These are phyloP conservation scores for Schlechtendalia chinensis DNA, from an alignment of 1,140 invertebrate species.

Conservation along the genomic window DNA sequence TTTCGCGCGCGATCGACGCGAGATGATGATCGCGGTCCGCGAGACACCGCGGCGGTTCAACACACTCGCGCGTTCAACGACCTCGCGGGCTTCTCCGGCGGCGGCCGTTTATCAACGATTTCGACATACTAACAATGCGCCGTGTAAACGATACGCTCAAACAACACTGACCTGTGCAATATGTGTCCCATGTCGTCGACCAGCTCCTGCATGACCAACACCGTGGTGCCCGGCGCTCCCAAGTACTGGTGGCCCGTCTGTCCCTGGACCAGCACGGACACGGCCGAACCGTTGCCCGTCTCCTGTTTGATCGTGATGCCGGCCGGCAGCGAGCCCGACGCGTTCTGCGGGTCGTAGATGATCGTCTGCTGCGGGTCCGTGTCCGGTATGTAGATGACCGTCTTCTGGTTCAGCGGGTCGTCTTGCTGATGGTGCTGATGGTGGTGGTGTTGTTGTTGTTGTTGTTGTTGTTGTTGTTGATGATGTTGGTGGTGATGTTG, in stretches of 20 bases:
- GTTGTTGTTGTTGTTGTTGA: slow-evolving; percentile 20
- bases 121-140: too few species aligned
- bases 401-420: slow-evolving; percentile 46
- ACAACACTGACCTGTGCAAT: slow-evolving; percentile 16
- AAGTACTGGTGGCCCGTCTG: slow-evolving; percentile 52
- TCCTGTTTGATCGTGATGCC: slow-evolving; percentile 45
- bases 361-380: slow-evolving; percentile 51
- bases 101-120: not conserved
- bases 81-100: not conserved
- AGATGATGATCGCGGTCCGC: too few species aligned
- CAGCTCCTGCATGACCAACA: slow-evolving; percentile 54
- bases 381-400: slow-evolving; percentile 51
- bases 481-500: not conserved
- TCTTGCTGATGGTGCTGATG: slow-evolving; percentile 30
- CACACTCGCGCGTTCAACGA: slow-evolving; percentile 35
- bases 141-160: too few species aligned
- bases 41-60: slow-evolving; percentile 25
- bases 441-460: slow-evolving; percentile 27
- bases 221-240: slow-evolving; percentile 53
- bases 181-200: slow-evolving; percentile 54
- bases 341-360: slow-evolving; percentile 51
- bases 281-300: slow-evolving; percentile 45
- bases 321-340: slow-evolving; percentile 21
- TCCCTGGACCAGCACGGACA: slow-evolving; percentile 52
- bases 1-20: slow-evolving; percentile 5